phyloP scores from a whole-genome alignment of 2,113 vertebrate species.

The Cephalopholis sonnerati region DNA sequence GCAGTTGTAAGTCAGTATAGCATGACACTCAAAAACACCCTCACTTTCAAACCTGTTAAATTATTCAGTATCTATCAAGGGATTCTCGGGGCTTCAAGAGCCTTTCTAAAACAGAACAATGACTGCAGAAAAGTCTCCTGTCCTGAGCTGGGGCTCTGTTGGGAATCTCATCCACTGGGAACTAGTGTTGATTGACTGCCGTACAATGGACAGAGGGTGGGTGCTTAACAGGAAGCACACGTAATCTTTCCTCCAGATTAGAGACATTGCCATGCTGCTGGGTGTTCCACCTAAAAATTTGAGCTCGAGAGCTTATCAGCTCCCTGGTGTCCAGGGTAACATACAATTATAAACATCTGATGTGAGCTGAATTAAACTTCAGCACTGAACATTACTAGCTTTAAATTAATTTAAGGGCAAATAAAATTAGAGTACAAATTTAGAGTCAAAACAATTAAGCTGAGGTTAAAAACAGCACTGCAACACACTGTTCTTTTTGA shows the following conservation, averaged over 20 bases:
- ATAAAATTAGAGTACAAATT: neutral
- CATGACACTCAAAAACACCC: neutral
- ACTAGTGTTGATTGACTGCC: conserved; percentile 56
- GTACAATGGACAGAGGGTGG: conserved; percentile 68
- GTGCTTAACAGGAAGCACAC: conserved; percentile 63
- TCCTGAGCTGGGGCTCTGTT: neutral
- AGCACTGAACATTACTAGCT: neutral
- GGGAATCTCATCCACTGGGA: conserved; percentile 41
- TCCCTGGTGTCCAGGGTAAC: neutral
- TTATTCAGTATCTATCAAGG: conserved; percentile 12
- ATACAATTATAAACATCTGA: neutral
- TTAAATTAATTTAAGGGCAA: neutral
- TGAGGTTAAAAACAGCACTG: neutral
- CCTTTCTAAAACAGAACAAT: conserved; percentile 37
- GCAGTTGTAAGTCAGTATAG: too few relatives aligned
- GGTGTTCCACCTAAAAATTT: conserved; percentile 34
- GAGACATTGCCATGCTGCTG: conserved; percentile 9
- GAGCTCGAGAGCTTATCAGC: neutral
- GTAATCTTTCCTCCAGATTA: conserved; percentile 59
- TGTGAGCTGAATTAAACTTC: neutral
- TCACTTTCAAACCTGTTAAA: neutral
- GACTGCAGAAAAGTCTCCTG: conserved; percentile 31
- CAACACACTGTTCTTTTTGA: neutral
- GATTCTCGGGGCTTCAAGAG: neutral
- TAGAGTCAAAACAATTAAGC: neutral